Base-by-base conservation (phyloP, 2,113 vertebrate genomes). In the Lethenteron reissneri region DNA sequence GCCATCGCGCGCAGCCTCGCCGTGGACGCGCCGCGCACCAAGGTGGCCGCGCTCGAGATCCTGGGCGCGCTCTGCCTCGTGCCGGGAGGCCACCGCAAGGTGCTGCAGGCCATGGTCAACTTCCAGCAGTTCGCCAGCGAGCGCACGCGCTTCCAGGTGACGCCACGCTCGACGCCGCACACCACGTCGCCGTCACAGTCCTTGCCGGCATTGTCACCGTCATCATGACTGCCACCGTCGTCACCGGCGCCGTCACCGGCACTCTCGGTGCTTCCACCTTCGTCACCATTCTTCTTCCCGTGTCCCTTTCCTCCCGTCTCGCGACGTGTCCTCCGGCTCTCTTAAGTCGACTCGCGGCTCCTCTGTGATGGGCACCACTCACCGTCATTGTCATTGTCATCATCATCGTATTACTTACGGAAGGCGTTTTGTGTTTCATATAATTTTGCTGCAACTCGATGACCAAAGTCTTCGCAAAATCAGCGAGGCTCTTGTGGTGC, bases 11-110 rank as follows among this genome's bases (percentile, higher is more conserved):
- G 95, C 84, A 97, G 92, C 81, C 83, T 99, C 82, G 89, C 89
- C 83, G 94, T 90, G 0, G 90, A 97, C 78, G 96, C 96, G 72
- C 85, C 96, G 76, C 96, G 96, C 80, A 97, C 94, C 0, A 99
- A 99, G 78, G 92, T 99, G 82, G 94, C 94, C 0, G 90, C 95
- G 80, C 82, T 99, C 82, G 92, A 99, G 83, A 99, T 99, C 82
- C 87, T 99, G 92, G 94, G 92, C 56, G 94, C 94, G 1, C 92
- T 99, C 77, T 99, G 94, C 80, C 83, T 99, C 79, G 94, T 99
- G 78, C 94, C 94, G 0, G 94, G 94, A 0, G 92, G 92, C 57
- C 94, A 99, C 83, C 90, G 86, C 69, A 95, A 99, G 77, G 89
- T 96, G 73, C 80, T 99, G 78, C 86, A 99, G 80, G 86, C 92